phyloP scores from a whole-genome alignment of 2,113 vertebrate species.

The Thryonomys swinderianus region DNA sequence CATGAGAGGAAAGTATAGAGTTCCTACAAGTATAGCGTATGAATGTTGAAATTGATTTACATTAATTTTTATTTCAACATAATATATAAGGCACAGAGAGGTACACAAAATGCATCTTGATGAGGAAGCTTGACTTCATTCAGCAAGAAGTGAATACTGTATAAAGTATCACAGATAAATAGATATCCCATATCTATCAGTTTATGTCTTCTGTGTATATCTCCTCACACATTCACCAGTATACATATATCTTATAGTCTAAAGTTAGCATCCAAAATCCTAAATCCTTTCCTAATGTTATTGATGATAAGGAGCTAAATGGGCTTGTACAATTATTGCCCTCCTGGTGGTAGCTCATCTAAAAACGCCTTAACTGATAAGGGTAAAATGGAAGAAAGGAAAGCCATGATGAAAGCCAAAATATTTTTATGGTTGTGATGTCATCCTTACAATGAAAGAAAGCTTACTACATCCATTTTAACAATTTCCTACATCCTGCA shows the following conservation, averaged over 20 bases:
- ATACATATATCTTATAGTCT: neutral
- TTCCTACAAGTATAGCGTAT: neutral
- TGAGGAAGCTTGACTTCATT: neutral
- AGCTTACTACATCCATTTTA: neutral
- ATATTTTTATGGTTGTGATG: neutral
- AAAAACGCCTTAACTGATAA: neutral
- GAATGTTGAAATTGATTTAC: neutral
- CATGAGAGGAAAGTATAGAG: neutral
- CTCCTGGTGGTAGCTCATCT: neutral
- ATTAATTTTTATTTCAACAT: neutral
- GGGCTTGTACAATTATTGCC: neutral
- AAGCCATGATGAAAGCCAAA: neutral
- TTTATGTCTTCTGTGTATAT: neutral
- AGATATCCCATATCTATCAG: neutral
- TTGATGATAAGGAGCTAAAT: neutral
- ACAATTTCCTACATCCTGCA: neutral
- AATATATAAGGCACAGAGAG: neutral
- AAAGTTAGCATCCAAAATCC: neutral
- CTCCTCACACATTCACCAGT: neutral
- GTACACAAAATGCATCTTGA: neutral
- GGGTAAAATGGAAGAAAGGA: neutral
- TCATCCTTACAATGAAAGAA: neutral
- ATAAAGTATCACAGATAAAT: neutral
- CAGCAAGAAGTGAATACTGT: neutral
- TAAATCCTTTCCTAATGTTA: neutral